Evolutionary conservation across 2,113 vertebrate genomes (phyloP).

Genomic region (Phalacrocorax pelagicus): DNA sequence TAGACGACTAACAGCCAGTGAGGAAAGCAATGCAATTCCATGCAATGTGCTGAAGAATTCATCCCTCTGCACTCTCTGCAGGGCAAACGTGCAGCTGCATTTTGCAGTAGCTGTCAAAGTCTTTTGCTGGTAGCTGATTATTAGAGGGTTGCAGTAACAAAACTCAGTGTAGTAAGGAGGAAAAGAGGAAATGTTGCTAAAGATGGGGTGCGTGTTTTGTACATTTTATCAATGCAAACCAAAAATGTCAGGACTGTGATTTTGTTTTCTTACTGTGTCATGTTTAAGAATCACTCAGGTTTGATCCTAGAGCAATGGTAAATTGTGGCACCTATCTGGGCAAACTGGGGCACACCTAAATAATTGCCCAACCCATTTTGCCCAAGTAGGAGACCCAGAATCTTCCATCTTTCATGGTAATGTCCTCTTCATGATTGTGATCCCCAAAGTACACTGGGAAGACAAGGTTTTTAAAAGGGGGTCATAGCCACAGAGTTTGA

Average conservation of each 20-base stretch:
- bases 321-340: neutral
- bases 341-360: neutral
- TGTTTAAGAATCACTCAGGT: conserved; percentile 5
- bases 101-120: neutral
- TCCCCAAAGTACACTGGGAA: neutral
- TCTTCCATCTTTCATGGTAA: neutral
- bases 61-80: neutral
- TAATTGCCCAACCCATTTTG: neutral
- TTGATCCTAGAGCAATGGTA: neutral
- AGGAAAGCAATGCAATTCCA: neutral
- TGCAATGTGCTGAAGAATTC: neutral
- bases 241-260: neutral
- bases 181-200: neutral
- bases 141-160: neutral
- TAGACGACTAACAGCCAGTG: neutral
- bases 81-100: neutral
- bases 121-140: neutral
- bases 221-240: neutral
- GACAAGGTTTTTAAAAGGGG: neutral
- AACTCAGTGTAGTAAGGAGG: neutral
- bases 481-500: neutral
- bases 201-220: neutral
- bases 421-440: neutral
- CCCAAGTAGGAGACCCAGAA: neutral
- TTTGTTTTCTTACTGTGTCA: neutral